Base-by-base conservation (phyloP, 2,888 invertebrate genomes). In the Laothoe populi region DNA sequence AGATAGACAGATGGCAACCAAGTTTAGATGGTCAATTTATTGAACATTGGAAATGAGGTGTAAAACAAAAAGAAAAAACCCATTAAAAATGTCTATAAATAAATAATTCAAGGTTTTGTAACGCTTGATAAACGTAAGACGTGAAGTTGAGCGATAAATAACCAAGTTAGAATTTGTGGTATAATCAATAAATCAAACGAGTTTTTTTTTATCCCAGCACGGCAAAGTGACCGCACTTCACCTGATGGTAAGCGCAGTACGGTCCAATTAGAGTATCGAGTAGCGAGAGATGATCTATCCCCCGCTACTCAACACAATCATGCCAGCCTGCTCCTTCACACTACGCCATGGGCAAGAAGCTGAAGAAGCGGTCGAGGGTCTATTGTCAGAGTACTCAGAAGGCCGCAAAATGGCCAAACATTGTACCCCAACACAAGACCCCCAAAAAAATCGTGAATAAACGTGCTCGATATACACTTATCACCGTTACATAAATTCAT, bases 401-500 rank as follows among this genome's bases (percentile, higher is more conserved):
- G n/a, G n/a, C n/a, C n/a, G n/a, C n/a, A n/a, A n/a, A n/a, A n/a
- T n/a, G n/a, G n/a, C n/a, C n/a, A n/a, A n/a, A n/a, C n/a, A n/a
- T n/a, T n/a, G n/a, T n/a, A n/a, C n/a, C n/a, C n/a, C n/a, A n/a
- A n/a, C n/a, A n/a, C n/a, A n/a, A n/a, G n/a, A n/a, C n/a, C n/a
- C n/a, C n/a, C n/a, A n/a, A n/a, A n/a, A 16, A 49, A n/a, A 53
- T n/a, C 4, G 35, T 16, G 11, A 31, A 35, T 53, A 16, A 8
- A 49, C 26, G 31, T 49, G 49, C 4, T 35, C 11, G 4, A 19
- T 10, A 11, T 11, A 35, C 16, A 35, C n/a, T 53, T 53, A 19
- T 35, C 35, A 53, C 19, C 10, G 35, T 35, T 53, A 53, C 35
- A 53, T 53, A 31, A 31, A 53, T 53, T 35, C 19, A 53, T 35